Evolutionary conservation across 2,797 vertebrate genomes (phyloP).

Genomic region (Borostomias antarcticus): DNA sequence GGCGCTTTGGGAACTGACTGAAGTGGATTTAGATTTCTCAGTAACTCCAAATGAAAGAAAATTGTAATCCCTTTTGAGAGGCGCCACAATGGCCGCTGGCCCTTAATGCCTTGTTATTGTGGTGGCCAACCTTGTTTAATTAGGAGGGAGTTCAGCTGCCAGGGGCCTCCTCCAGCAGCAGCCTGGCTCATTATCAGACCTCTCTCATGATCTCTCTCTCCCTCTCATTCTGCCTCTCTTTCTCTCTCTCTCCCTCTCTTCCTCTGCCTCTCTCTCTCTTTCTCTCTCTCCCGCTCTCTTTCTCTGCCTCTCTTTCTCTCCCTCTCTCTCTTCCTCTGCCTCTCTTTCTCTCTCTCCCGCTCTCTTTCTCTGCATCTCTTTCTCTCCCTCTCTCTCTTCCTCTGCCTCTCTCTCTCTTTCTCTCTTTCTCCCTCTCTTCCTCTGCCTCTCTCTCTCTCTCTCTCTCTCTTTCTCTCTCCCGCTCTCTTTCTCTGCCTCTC

Average conservation of each 20-base stretch:
- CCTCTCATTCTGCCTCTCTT: too few relatives aligned
- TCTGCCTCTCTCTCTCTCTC: too few relatives aligned
- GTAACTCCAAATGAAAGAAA: slow-evolving; percentile 53
- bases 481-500: neutral
- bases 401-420: neutral
- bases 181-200: slow-evolving; percentile 24
- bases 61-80: slow-evolving; percentile 50
- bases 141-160: slow-evolving; percentile 45
- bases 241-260: neutral
- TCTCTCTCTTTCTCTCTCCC: slow-evolving; percentile 1
- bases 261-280: too few relatives aligned
- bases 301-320: neutral
- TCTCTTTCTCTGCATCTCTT: too few relatives aligned
- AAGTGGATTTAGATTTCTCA: slow-evolving; percentile 59
- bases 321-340: too few relatives aligned
- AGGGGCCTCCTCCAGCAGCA: slow-evolving; percentile 5
- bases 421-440: too few relatives aligned
- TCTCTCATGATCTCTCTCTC: neutral
- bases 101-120: slow-evolving; percentile 53
- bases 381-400: slow-evolving; percentile 1
- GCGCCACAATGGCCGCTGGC: slow-evolving; percentile 39
- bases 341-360: too few relatives aligned
- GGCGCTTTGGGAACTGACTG: slow-evolving; percentile 27
- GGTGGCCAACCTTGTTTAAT: slow-evolving; percentile 52
- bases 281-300: too few relatives aligned